A percentile compares a stretch with the other conserved stretches of the same genome.
phyloP scores from a whole-genome alignment of 92 coral and sea anemone species.

The Phenganax stokvisi region DNA sequence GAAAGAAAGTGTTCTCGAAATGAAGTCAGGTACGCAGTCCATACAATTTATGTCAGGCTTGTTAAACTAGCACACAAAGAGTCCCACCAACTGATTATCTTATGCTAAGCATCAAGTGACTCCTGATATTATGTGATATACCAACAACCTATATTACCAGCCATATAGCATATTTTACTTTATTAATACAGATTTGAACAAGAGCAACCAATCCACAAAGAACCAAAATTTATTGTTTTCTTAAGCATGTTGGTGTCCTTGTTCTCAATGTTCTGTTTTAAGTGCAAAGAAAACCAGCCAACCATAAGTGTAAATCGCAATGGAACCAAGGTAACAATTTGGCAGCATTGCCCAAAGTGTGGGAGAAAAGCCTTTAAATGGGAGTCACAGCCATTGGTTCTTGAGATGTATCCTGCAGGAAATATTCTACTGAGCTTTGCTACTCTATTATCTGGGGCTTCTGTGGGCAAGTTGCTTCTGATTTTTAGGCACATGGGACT shows the following conservation, averaged over 20 bases:
- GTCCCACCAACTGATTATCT: background rate
- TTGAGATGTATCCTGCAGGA: constrained; percentile 25
- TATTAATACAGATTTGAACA: constrained; percentile 7
- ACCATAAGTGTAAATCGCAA: constrained; percentile 10
- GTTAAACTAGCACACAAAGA: background rate
- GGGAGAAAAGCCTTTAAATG: constrained; percentile 2
- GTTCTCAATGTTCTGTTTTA: constrained; percentile 30
- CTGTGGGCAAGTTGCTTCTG: constrained; percentile 29
- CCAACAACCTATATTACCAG: no score
- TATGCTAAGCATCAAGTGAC: background rate
- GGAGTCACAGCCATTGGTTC: constrained; percentile 17
- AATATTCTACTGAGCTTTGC: constrained; percentile 26
- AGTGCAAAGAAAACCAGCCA: constrained; percentile 20
- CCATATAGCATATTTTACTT: background rate
- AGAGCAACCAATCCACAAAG: constrained; percentile 4
- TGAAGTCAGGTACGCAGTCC: constrained; percentile 14
- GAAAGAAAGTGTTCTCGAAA: background rate
- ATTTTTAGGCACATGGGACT: constrained; percentile 44
- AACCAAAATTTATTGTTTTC: constrained; percentile 12
- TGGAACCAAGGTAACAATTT: constrained; percentile 21
- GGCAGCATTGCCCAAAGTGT: constrained; percentile 18
- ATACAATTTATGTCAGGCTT: background rate
- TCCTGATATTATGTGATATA: no score
- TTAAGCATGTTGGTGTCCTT: constrained; percentile 7
- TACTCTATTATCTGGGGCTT: constrained; percentile 2